phyloP scores from a whole-genome alignment of 2,797 vertebrate genomes.

The Sebastiscus albofasciatus region DNA sequence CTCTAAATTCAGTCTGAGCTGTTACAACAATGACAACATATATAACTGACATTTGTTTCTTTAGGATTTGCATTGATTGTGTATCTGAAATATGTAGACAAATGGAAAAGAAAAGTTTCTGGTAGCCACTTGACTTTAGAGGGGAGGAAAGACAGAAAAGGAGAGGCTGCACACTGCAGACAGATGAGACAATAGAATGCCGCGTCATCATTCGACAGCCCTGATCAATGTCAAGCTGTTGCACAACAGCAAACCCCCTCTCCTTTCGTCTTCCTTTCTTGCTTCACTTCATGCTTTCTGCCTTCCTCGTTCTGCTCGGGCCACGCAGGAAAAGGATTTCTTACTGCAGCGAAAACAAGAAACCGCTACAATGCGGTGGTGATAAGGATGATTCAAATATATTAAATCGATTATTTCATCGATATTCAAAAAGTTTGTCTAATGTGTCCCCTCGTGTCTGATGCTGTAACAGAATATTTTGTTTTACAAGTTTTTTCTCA shows the following conservation, averaged over 20 bases:
- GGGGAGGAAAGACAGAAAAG: conserved; percentile 1
- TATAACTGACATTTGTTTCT: neutral
- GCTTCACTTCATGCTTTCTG: conserved; percentile 23
- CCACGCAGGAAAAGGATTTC: neutral
- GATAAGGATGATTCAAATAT: neutral
- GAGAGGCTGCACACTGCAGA: conserved; percentile 38
- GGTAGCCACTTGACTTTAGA: conserved; percentile 2
- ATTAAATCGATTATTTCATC: neutral
- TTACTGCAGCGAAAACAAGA: neutral
- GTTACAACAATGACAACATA: neutral
- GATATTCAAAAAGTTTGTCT: neutral
- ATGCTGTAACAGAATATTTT: neutral
- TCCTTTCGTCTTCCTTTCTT: conserved; percentile 47
- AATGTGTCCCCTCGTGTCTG: neutral
- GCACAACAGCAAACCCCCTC: conserved; percentile 49
- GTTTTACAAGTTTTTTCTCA: neutral
- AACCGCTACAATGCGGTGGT: neutral
- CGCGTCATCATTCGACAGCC: conserved; percentile 60
- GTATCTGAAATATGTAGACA: neutral
- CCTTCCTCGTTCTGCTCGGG: neutral
- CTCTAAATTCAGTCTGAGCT: neutral
- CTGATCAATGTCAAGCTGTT: conserved; percentile 74
- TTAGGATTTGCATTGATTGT: neutral
- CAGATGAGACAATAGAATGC: conserved; percentile 61
- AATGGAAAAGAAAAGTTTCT: neutral